Percentiles rank a stretch among this genome's conserved stretches.
Conservation (phyloP, 1,140 invertebrate genomes). For the Eriocheir sinensis region DNA sequence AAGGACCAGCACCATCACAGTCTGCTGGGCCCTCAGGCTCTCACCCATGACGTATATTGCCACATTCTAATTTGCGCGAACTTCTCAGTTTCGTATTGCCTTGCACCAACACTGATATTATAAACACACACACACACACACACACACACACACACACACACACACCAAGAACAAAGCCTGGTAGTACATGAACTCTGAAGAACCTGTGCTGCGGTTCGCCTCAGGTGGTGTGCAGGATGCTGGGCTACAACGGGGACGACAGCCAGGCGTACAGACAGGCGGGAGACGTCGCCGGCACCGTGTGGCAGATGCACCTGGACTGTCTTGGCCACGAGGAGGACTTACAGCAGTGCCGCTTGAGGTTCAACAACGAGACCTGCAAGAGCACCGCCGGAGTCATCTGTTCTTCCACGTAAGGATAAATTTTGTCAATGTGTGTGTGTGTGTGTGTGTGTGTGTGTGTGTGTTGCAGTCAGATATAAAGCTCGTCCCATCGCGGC, state of each 20-base stretch:
- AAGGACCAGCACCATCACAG: background rate
- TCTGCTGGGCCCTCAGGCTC: no score
- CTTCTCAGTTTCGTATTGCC: background rate
- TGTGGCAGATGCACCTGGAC: conserved; percentile 50
- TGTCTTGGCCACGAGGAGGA: conserved; percentile 33
- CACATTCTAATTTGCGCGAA: no score
- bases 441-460: background rate
- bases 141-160: no score
- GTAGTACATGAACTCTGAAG: no score
- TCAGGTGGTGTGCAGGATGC: conserved; percentile 49
- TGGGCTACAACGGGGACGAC: conserved; percentile 50
- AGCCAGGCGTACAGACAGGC: background rate
- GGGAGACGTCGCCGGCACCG: background rate
- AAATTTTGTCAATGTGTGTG: background rate
- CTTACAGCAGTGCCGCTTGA: conserved; percentile 38
- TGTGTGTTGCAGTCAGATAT: background rate
- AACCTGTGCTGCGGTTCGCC: no score
- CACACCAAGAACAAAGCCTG: no score
- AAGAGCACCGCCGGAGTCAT: conserved; percentile 25
- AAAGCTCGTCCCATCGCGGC: background rate
- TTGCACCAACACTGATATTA: no score
- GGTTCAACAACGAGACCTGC: conserved; percentile 28
- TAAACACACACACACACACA: no score
- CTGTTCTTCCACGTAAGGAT: conserved; percentile 36
- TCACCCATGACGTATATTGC: no score